Conservation (phyloP, 2,888 invertebrate species). For the Apotomis turbidana region DNA sequence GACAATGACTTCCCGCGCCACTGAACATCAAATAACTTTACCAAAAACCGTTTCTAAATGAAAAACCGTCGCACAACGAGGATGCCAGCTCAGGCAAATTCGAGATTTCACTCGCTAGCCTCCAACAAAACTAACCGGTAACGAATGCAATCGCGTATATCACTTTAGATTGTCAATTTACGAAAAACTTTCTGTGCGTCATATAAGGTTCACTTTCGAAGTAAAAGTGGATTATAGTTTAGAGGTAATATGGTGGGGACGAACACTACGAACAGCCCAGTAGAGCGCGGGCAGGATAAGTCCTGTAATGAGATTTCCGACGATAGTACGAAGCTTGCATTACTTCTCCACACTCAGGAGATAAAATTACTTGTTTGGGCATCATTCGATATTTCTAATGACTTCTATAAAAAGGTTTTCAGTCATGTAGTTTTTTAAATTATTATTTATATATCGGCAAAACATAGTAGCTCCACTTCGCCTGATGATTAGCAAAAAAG, state of each 20-base stretch:
- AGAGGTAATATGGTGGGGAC: background rate
- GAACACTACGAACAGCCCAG: background rate
- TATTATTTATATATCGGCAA: too few relatives aligned
- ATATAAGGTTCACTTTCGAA: background rate
- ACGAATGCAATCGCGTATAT: background rate
- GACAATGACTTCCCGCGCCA: too few relatives aligned
- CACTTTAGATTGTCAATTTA: background rate
- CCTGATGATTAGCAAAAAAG: too few relatives aligned
- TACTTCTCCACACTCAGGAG: background rate
- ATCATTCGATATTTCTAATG: too few relatives aligned
- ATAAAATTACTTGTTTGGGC: background rate
- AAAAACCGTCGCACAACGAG: constrained; percentile 13
- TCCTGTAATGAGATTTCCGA: constrained; percentile 14
- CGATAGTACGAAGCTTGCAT: constrained; percentile 5
- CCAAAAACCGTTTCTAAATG: constrained; percentile 8
- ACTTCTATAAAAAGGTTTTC: too few relatives aligned
- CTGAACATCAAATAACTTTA: background rate
- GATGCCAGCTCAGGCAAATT: constrained; percentile 4
- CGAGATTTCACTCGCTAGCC: background rate
- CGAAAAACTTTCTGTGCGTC: background rate
- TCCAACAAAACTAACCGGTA: background rate
- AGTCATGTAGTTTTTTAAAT: too few relatives aligned
- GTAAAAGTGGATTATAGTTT: background rate
- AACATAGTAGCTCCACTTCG: too few relatives aligned
- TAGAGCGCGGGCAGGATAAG: background rate